Base-by-base conservation (phyloP, 1,140 invertebrate genomes). In the Eubasilissa regina region DNA sequence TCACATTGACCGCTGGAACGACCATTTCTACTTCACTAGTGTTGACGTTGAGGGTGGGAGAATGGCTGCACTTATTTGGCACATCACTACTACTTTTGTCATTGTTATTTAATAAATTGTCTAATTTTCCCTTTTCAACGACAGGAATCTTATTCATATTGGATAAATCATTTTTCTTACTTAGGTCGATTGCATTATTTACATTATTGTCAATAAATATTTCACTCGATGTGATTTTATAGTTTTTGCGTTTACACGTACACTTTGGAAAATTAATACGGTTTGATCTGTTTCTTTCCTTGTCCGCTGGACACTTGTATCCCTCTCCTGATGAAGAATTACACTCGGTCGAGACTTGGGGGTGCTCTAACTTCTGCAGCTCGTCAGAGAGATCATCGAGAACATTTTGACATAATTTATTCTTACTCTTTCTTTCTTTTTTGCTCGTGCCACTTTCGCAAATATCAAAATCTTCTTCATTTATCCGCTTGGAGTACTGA, bases 401-500 rank as follows among this genome's bases (percentile, higher is more conserved):
- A 12, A 73, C 68, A 73, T 73, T 73, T 44, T 73, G 68, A 73
- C 68, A 73, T 10, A 47, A 48, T 55, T 73, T 73, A 44, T 47
- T 77, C 21, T 77, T 66, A 12, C 47, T 68, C 15, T 77, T 68
- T 48, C 56, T 64, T 47, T 77, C 45, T 51, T 77, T 77, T 53
- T 66, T 58, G 21, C 58, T 77, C 4, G 21, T 13, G 12, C 19
- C 17, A 74, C 87, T 88, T 56, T 87, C 88, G 78, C 87, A 89
- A 64, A 89, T 81, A 83, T 89, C 89, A 77, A 89, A 89, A 78
- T 89, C 89, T 79, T 89, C 89, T 81, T 89, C 89, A 72, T 86
- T 89, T 48, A 89, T 89, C 17, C 87, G 84, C 79, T 89, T 89
- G 6, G 89, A 89, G 78, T 89, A 95, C 85, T 94, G 92, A 84